Conservation (phyloP, 2,888 invertebrate species). For the Pimpla rufipes region DNA sequence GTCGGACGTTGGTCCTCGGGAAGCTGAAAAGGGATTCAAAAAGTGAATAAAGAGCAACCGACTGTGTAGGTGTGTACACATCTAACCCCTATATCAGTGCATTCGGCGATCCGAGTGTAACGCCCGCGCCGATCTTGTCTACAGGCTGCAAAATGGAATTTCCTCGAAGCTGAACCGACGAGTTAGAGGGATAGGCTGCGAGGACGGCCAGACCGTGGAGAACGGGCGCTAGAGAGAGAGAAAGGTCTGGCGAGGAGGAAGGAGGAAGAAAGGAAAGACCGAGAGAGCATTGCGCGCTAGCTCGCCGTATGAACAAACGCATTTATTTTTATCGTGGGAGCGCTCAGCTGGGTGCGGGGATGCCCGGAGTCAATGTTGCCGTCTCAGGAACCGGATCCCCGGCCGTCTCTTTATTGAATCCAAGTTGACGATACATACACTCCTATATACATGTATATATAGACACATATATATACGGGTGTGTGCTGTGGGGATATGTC, state of each 20-base stretch:
- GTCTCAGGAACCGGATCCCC: slow-evolving; percentile 68
- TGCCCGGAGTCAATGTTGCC: slow-evolving; percentile 62
- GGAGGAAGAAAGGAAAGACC: slow-evolving; percentile 20
- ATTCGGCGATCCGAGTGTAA: slow-evolving; percentile 60
- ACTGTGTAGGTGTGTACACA: not conserved
- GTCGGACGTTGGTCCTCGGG: not conserved
- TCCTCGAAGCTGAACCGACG: slow-evolving; percentile 57
- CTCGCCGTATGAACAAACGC: slow-evolving; percentile 70
- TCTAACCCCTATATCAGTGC: slow-evolving; percentile 36
- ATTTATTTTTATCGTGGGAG: slow-evolving; percentile 73
- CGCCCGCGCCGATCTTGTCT: slow-evolving; percentile 58
- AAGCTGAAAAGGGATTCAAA: slow-evolving; percentile 36
- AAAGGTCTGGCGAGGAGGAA: not conserved
- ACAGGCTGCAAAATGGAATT: slow-evolving; percentile 70
- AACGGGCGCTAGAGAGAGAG: not conserved
- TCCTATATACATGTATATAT: slow-evolving; percentile 36
- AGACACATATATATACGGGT: not conserved
- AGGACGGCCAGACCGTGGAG: too few species aligned
- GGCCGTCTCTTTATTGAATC: slow-evolving; percentile 63
- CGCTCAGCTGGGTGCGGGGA: slow-evolving; percentile 65
- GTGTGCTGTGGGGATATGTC: not conserved
- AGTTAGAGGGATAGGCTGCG: slow-evolving; percentile 29
- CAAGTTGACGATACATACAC: slow-evolving; percentile 58
- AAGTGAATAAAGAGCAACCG: slow-evolving; percentile 30
- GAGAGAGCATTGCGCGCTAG: slow-evolving; percentile 40